These are phyloP conservation scores for Hipparchia semele DNA, from an alignment of 2,888 invertebrate genomes.

Conservation along the genomic window DNA sequence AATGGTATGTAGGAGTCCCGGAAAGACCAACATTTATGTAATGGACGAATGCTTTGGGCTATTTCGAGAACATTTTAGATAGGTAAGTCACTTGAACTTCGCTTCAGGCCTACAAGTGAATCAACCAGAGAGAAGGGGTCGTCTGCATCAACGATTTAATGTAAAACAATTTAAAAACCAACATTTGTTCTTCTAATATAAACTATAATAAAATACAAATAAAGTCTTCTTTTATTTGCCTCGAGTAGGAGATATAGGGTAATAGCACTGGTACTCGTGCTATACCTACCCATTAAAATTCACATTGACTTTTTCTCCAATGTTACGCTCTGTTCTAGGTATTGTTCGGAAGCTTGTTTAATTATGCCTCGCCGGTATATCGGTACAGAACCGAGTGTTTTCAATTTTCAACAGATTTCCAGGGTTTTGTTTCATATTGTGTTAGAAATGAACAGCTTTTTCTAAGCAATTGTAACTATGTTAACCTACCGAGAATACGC, in stretches of 20 bases:
- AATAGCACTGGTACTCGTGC: neutral
- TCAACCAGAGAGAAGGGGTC: constrained; percentile 42
- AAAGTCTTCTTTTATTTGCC: constrained; percentile 10
- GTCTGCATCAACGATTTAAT: constrained; percentile 18
- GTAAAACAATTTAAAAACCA: constrained; percentile 1
- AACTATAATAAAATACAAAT: neutral
- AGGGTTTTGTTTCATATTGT: constrained; percentile 16
- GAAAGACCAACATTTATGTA: constrained; percentile 50
- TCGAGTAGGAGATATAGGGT: neutral
- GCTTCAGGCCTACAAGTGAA: constrained; percentile 45
- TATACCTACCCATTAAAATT: constrained; percentile 44
- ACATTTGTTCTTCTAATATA: neutral
- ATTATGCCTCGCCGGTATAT: constrained; percentile 33
- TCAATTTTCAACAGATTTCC: constrained; percentile 21
- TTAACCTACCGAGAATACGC: neutral
- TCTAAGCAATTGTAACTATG: neutral
- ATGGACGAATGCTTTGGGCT: constrained; percentile 48
- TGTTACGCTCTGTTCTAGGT: constrained; percentile 42
- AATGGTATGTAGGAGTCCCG: constrained; percentile 42
- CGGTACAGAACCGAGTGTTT: constrained; percentile 13
- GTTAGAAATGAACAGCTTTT: constrained; percentile 6
- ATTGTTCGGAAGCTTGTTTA: constrained; percentile 41
- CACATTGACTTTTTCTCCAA: constrained; percentile 45
- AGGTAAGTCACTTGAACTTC: constrained; percentile 51
- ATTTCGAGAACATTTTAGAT: constrained; percentile 49